Base-by-base conservation (phyloP, 2,888 invertebrate genomes). In the Volucella inflata region DNA sequence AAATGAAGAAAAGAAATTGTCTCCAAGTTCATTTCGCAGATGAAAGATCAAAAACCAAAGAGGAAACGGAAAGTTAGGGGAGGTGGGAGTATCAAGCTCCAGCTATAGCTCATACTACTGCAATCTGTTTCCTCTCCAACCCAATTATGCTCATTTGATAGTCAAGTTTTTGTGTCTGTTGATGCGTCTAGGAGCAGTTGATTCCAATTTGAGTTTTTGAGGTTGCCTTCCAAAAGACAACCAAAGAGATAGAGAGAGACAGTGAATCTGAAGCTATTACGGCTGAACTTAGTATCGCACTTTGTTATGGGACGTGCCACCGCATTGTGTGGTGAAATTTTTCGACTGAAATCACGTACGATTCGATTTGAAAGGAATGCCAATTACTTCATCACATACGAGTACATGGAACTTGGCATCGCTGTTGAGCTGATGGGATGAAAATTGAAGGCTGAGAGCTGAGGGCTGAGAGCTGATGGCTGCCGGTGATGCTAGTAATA, bases 341-440 rank as follows among this genome's bases (percentile, higher is more conserved):
- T 74, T 57, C 68, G 57, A 84, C 62, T 80, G 80, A 75, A 84
- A 80, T 70, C 84, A 84, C 84, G 84, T 80, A 75, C 65, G 74
- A 70, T 70, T 70, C 74, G 74, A 67, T 67, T 80, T 80, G 77
- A 84, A 84, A 84, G 55, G 80, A 84, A 80, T 84, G 75, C 80
- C 84, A 84, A 84, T 84, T 84, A 80, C 84, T 84, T 84, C 55
- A 75, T 83, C 72, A 51, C 72, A 70, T 71, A 51, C n/a, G n/a
- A n/a, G n/a, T n/a, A n/a, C 38, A 67, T 48, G 71, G 62, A n/a
- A 62, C 16, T 10, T 11, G 30, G 55, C 36, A 62, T 48, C 14
- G 40, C 38, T 62, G 53, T 16, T 65, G n/a, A 6, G 1, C 2
- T 40, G 60, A 51, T 17, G 51, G 11, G 51, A 30, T 30, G 30